Conservation (phyloP, 2,113 vertebrate genomes). For the Macaca nemestrina region DNA sequence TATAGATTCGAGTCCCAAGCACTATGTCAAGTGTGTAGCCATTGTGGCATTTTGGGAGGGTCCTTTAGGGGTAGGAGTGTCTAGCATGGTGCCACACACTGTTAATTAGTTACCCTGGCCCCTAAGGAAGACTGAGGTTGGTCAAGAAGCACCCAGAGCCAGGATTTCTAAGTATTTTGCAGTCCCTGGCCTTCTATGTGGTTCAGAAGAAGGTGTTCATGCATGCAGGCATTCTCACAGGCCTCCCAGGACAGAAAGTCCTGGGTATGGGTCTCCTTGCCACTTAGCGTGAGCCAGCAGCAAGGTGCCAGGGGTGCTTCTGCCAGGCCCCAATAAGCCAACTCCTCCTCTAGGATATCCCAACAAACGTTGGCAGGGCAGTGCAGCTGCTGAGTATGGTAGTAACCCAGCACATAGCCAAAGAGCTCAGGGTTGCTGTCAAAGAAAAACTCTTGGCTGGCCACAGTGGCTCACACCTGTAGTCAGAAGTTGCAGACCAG, state of each 20-base stretch:
- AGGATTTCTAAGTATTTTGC: constrained; percentile 62
- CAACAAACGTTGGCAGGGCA: constrained; percentile 61
- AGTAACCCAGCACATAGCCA: constrained; percentile 71
- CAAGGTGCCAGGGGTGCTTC: constrained; percentile 61
- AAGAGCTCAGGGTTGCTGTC: constrained; percentile 69
- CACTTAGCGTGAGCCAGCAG: constrained; percentile 72
- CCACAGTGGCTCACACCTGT: too few species aligned
- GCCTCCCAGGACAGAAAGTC: constrained; percentile 62
- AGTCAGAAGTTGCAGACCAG: too few species aligned
- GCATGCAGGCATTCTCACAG: constrained; percentile 29
- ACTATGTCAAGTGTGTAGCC: neutral
- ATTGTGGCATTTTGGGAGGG: neutral
- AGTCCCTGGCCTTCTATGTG: constrained; percentile 48
- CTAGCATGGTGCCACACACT: neutral
- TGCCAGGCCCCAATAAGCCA: constrained; percentile 72
- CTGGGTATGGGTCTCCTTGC: constrained; percentile 50
- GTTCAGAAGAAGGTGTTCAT: constrained; percentile 54
- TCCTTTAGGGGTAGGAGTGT: neutral
- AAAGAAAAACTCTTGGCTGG: constrained; percentile 76
- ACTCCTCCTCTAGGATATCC: constrained; percentile 71
- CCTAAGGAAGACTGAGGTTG: constrained; percentile 65
- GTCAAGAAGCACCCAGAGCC: constrained; percentile 74
- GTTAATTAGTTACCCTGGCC: constrained; percentile 71
- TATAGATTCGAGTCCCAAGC: neutral
- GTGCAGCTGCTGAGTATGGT: constrained; percentile 65